Conservation (phyloP, 2,888 invertebrate genomes). For the Campoletis raptor region DNA sequence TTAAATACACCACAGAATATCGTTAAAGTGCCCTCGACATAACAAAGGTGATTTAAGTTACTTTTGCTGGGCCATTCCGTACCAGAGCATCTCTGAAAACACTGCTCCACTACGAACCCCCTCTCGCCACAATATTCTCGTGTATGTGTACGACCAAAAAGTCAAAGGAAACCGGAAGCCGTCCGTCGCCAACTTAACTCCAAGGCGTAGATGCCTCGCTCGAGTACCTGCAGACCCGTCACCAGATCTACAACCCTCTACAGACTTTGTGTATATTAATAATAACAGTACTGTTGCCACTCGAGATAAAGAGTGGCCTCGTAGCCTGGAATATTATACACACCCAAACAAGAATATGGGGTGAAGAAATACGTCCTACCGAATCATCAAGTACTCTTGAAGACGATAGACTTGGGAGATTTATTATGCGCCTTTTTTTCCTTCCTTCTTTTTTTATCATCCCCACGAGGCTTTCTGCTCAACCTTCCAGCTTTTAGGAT, state of each 20-base stretch:
- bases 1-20: neutral
- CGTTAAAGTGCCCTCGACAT: neutral
- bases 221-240: slow-evolving; percentile 40
- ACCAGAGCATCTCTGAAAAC: neutral
- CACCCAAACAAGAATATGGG: neutral
- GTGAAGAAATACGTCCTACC: neutral
- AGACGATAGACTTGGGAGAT: slow-evolving; percentile 5
- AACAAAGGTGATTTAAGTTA: slow-evolving; percentile 23
- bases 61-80: slow-evolving; percentile 9
- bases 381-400: slow-evolving; percentile 23
- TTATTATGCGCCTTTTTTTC: neutral
- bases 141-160: slow-evolving; percentile 16
- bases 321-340: neutral
- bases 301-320: slow-evolving; percentile 43
- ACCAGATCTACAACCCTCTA: slow-evolving; percentile 33
- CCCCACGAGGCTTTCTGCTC: neutral
- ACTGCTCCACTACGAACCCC: neutral
- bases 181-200: slow-evolving; percentile 26
- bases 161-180: slow-evolving; percentile 58
- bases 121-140: neutral
- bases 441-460: neutral
- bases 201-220: slow-evolving; percentile 25
- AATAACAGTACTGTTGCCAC: slow-evolving; percentile 38
- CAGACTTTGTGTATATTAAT: slow-evolving; percentile 34
- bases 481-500: neutral